These are phyloP conservation scores for Drosophila subquinaria DNA, from an alignment of 2,888 invertebrate species.

Conservation along the genomic window DNA sequence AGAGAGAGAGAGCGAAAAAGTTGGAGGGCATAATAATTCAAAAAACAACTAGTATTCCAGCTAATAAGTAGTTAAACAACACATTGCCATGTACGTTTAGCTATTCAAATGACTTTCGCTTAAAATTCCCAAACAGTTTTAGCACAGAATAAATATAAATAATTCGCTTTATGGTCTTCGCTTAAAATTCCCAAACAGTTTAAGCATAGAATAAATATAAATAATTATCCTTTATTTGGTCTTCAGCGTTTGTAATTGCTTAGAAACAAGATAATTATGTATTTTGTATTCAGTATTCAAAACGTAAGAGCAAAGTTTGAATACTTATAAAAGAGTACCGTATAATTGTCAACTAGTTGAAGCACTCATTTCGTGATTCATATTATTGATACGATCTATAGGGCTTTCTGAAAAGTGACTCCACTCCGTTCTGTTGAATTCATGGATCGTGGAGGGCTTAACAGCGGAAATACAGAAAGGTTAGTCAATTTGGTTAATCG, in stretches of 20 bases:
- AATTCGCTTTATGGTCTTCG: background rate
- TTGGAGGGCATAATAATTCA: background rate
- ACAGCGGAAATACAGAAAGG: conserved; percentile 17
- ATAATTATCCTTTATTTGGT: background rate
- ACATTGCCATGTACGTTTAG: background rate
- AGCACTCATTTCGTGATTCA: background rate
- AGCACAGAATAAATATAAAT: background rate
- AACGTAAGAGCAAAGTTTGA: background rate
- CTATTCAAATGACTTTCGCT: background rate
- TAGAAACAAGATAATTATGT: background rate
- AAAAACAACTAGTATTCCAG: background rate
- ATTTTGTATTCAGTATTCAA: background rate
- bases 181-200: conserved; percentile 12
- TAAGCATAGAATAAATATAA: background rate
- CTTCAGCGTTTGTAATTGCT: background rate
- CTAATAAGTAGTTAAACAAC: conserved; percentile 14
- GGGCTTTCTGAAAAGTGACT: too few species aligned
- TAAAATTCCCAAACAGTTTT: conserved; percentile 13
- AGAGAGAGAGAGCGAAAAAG: background rate
- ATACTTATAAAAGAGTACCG: too few species aligned
- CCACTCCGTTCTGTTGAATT: background rate
- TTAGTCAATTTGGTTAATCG: conserved; percentile 77
- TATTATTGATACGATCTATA: background rate
- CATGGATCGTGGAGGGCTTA: background rate
- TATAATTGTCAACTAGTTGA: background rate